phyloP scores from a whole-genome alignment of 2,113 vertebrate species.

The Neofelis nebulosa region DNA sequence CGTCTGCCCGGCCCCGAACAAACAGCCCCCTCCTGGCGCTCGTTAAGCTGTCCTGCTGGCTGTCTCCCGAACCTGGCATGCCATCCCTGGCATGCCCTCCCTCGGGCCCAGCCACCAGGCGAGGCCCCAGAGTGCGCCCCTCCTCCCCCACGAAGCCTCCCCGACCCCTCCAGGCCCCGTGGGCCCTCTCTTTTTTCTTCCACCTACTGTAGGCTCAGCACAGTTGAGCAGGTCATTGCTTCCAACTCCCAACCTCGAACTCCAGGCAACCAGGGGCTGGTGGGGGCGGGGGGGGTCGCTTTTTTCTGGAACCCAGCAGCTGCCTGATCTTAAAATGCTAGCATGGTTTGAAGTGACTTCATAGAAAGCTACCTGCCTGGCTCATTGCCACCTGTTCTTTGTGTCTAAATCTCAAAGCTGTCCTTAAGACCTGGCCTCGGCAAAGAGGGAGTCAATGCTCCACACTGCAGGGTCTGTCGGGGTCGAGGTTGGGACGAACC shows the following conservation, averaged over 20 bases:
- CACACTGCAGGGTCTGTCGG: rapidly evolving
- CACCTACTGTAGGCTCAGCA: background rate
- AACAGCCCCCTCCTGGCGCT: background rate
- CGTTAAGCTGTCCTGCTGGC: too few species aligned
- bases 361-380: background rate
- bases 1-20: background rate
- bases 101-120: background rate
- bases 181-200: background rate
- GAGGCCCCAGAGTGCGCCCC: background rate
- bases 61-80: background rate
- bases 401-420: background rate
- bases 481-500: background rate
- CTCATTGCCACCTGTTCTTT: background rate
- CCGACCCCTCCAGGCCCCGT: background rate
- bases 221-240: too few species aligned
- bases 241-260: background rate
- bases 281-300: background rate
- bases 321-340: background rate
- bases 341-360: background rate
- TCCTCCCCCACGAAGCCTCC: background rate
- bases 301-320: background rate
- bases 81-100: background rate
- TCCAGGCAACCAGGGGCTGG: background rate
- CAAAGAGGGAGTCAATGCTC: background rate
- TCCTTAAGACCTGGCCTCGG: background rate